Percentiles rank a stretch among this genome's conserved stretches.
Evolutionary conservation across 2,888 invertebrate species (phyloP).

Genomic region (Maniola hyperantus): DNA sequence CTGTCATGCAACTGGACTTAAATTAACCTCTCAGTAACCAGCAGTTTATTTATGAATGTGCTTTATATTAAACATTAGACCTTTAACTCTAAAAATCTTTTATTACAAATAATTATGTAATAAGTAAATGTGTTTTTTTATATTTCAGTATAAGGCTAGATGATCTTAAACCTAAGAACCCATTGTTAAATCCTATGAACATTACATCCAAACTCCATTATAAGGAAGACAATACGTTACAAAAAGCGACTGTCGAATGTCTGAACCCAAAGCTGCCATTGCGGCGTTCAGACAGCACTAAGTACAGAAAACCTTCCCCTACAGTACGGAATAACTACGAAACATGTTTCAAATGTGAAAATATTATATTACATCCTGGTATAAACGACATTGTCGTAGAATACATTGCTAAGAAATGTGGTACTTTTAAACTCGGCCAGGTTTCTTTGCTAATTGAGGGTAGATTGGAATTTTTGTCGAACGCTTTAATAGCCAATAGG

Average conservation of each 20-base stretch:
- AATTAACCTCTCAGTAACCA: no score
- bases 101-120: no score
- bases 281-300: conserved; percentile 88
- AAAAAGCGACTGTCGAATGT: conserved; percentile 88
- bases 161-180: conserved; percentile 84
- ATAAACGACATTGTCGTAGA: conserved; percentile 84
- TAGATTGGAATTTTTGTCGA: conserved; percentile 88
- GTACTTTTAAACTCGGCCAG: conserved; percentile 88
- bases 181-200: conserved; percentile 82
- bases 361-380: conserved; percentile 84
- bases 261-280: conserved; percentile 84
- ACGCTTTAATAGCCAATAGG: conserved; percentile 79
- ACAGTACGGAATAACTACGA: conserved; percentile 86
- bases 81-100: no score
- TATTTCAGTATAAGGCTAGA: conserved; percentile 80
- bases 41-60: no score
- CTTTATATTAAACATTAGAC: no score
- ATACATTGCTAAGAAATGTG: conserved; percentile 84
- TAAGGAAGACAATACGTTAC: conserved; percentile 91
- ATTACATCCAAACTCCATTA: conserved; percentile 88
- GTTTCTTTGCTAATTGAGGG: conserved; percentile 84
- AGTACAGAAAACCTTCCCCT: conserved; percentile 86
- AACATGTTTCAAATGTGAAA: conserved; percentile 78
- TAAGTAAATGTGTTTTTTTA: not conserved
- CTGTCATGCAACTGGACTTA: no score